These are phyloP conservation scores for Mus musculus DNA, from an alignment of 2,113 vertebrate species.

Conservation along the genomic window GRCm39 chrX:154826501-154827000, in stretches of 20 bases:
- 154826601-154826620: conserved; percentile 22
- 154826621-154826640: conserved; percentile 48
- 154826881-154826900: background rate
- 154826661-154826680: conserved; percentile 33
- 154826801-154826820: background rate
- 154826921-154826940: background rate
- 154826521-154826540: background rate
- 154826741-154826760: background rate
- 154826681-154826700: conserved; percentile 34
- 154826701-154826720: background rate
- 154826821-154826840: background rate
- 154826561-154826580: conserved; percentile 1
- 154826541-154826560: background rate
- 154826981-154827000: background rate
- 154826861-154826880: background rate
- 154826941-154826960: background rate
- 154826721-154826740: conserved; percentile 47
- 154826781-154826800: conserved; percentile 35
- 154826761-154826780: background rate
- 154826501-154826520: background rate
- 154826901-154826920: conserved; percentile 18
- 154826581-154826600: conserved; percentile 47
- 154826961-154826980: background rate
- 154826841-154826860: background rate
- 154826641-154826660: conserved; percentile 15